Base-by-base conservation (phyloP, 2,113 vertebrate genomes). In the Callithrix jacchus region DNA sequence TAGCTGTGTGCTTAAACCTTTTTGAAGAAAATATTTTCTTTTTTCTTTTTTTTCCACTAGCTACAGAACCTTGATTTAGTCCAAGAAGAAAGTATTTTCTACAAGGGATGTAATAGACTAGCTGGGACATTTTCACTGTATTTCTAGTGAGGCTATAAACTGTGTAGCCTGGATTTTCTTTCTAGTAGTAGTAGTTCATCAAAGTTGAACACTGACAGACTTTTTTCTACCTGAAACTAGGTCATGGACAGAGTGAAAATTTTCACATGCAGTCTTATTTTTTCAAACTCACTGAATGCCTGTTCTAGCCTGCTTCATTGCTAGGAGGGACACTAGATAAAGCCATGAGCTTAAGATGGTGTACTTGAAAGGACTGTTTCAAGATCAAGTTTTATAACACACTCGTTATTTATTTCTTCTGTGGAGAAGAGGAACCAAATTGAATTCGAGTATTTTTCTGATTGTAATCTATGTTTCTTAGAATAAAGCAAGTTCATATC, bases 371-470 rank as follows among this genome's bases (percentile, higher is more conserved):
- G 64, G 32, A 79, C 81, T 91, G 30, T 88, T 96, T 94, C 16
- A 89, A 89, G 80, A 83, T 96, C 47, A 83, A 73, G 79, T 91
- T 97, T 95, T 94, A 76, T 74, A 94, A 79, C 45, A 68, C 27
- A 76, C 54, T 68, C 18, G 9, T 68, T 81, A 68, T 88, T 87
- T 80, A 89, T 95, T 90, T 96, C 37, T 95, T 95, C 74, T 84
- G 37, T 94, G 86, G 74, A 94, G 68, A 88, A 23, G 66, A 95
- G 42, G 76, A 95, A 94, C 56, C 70, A 97, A 79, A 94, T 77
- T 96, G 91, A 93, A 93, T 96, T 97, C 87, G 93, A 97, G 84
- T 94, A 76, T 97, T 97, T 91, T 56, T 95, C 87, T 97, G 96
- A 96, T 97, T 90, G 35, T 96, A 95, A 97, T 97, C 97, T 96